Evolutionary conservation across 2,888 invertebrate genomes (phyloP).

Genomic region (Heliconius charithonia): DNA sequence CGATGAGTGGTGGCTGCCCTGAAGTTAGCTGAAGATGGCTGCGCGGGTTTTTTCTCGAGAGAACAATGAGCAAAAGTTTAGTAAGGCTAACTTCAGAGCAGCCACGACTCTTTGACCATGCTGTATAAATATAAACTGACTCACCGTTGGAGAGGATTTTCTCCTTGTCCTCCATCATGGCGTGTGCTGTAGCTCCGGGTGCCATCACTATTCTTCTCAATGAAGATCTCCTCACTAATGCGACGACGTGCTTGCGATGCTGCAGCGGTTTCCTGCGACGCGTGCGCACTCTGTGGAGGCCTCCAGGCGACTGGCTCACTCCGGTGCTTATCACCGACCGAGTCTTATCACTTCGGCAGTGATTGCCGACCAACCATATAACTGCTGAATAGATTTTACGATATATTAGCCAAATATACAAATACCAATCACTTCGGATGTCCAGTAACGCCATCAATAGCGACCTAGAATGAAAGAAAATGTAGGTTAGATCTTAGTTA

Average conservation of each 20-base stretch:
- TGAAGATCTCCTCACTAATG: slow-evolving; percentile 76
- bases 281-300: slow-evolving; percentile 79
- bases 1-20: no score
- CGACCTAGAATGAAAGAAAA: slow-evolving; percentile 70
- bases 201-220: slow-evolving; percentile 82
- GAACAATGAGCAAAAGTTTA: no score
- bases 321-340: slow-evolving; percentile 77
- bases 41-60: no score
- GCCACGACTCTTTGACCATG: no score
- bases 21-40: no score
- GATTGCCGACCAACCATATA: slow-evolving; percentile 78
- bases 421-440: slow-evolving; percentile 73
- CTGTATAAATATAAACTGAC: slow-evolving; percentile 23
- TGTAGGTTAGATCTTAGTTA: neutral
- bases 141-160: slow-evolving; percentile 67
- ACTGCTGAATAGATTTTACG: slow-evolving; percentile 76
- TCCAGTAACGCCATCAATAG: slow-evolving; percentile 78
- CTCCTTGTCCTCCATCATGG: slow-evolving; percentile 82
- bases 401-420: slow-evolving; percentile 75
- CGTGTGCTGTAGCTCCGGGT: slow-evolving; percentile 82
- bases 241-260: slow-evolving; percentile 73
- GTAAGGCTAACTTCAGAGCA: no score
- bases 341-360: slow-evolving; percentile 79
- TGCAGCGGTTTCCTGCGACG: slow-evolving; percentile 72
- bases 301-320: slow-evolving; percentile 73